Evolutionary conservation across 2,888 invertebrate genomes (phyloP), one percentile per base, ranked within the genome.

Genomic region (Trachelus tabidus): DNA sequence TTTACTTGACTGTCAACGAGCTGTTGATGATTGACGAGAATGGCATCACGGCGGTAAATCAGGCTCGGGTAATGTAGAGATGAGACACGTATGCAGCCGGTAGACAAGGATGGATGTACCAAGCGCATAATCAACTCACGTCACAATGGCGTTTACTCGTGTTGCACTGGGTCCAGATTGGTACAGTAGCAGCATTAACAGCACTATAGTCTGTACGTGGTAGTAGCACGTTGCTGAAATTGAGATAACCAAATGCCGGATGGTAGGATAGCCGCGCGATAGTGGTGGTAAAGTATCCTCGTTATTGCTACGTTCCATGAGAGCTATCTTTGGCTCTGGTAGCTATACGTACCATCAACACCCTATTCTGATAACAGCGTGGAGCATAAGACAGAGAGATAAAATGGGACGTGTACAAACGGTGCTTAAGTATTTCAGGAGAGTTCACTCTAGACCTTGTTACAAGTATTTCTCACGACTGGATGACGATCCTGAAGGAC

Each of bases 121-220:
- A 56, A 35, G 23, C 31, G 77, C 82, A 81, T 85, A 85, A 86
- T 86, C 84, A 83, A 83, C 79, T 81, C 79, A 68, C 78, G 83
- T 84, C 83, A 86, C 86, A 86, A 85, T 84, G 83, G 82, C 78
- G 85, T 81, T 68, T 76, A 80, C 80, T 74, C 34, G 34, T 37
- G 74, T 35, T 56, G 15, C 56, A 71, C 12, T 11, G 11, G 23
- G 11, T 34, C 71, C 34, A 34, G 71, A 0, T 33, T 30, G 15
- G 30, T 23, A 56, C 23, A 9, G 56, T 56, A 40, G 23, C 23
- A 23, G 23, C 56, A 15, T 56, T 56, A 56, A 56, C 23, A 56
- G 23, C 56, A 0, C 23, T 56, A 56, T 56, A 56, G 23, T 56
- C 56, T 9, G 23, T 56, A 56, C 56, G 23, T 23, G 23, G 6